Evolutionary conservation across 2,797 vertebrate genomes (phyloP).

Genomic region (Buceros bicornis): DNA sequence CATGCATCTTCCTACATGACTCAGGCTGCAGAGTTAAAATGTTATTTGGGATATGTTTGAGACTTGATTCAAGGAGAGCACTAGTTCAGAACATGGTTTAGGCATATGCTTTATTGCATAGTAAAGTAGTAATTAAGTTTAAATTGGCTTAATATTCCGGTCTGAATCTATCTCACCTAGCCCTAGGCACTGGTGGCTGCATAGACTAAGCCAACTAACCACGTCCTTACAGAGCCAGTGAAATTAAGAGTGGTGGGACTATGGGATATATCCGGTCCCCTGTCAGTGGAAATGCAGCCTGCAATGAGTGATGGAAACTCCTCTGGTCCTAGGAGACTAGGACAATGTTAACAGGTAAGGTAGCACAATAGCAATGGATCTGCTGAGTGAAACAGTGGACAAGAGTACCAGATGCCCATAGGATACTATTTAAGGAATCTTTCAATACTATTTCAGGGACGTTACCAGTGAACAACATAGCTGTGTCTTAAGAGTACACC

Average conservation of each 20-base stretch:
- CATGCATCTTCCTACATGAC: neutral
- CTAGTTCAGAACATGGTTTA: neutral
- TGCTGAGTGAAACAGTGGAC: neutral
- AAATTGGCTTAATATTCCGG: neutral
- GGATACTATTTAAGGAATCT: neutral
- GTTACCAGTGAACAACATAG: neutral
- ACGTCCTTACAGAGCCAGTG: neutral
- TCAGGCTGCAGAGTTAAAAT: neutral
- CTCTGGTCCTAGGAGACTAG: neutral
- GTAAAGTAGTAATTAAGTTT: neutral
- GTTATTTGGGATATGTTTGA: neutral
- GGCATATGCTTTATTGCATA: neutral
- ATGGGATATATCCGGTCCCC: no score
- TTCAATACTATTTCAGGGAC: no score
- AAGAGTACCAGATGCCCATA: neutral
- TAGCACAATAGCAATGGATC: neutral
- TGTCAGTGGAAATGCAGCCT: neutral
- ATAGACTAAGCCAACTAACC: neutral
- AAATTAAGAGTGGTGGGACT: neutral
- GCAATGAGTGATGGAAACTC: neutral
- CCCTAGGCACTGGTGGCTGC: neutral
- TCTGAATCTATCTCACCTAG: neutral
- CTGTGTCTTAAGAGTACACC: neutral
- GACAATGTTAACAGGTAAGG: accelerated
- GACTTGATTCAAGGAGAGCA: neutral